Percentiles rank a stretch among this genome's conserved stretches.
Evolutionary conservation across 2,113 vertebrate species (phyloP).

Genomic region (Pelodiscus sinensis): DNA sequence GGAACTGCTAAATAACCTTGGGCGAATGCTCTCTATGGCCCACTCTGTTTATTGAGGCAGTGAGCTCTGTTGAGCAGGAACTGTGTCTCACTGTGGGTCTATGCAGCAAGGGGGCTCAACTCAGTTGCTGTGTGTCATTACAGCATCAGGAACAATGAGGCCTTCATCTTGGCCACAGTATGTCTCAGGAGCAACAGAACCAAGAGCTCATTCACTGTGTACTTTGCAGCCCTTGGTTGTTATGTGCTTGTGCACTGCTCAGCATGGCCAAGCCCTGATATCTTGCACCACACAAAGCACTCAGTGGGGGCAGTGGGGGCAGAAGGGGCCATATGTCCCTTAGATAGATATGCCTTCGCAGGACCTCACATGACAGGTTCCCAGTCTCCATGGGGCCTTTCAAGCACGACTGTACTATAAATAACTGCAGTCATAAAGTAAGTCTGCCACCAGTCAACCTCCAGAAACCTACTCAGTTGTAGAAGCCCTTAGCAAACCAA

Average conservation of each 20-base stretch:
- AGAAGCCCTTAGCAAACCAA: not conserved
- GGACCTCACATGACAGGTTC: not conserved
- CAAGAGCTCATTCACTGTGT: not conserved
- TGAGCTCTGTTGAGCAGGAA: not conserved
- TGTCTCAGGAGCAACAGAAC: not conserved
- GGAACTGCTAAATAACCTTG: not conserved
- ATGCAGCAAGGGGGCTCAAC: not conserved
- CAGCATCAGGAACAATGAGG: not conserved
- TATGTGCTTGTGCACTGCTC: not conserved
- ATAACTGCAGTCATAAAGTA: not conserved
- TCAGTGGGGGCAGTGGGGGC: not conserved
- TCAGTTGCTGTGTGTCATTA: not conserved
- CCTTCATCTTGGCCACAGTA: not conserved
- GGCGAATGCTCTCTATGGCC: not conserved
- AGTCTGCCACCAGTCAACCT: not conserved
- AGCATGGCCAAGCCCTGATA: not conserved
- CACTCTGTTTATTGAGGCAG: not conserved
- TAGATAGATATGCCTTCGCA: not conserved
- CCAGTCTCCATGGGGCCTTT: not conserved
- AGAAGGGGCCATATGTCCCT: not conserved
- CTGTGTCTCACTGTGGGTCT: not conserved
- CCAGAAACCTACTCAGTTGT: not conserved
- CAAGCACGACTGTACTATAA: not conserved
- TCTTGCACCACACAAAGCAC: not conserved
- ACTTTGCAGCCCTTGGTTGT: not conserved